Evolutionary conservation across 2,113 vertebrate genomes (phyloP).

Genomic region (Glaucidium brasilianum): DNA sequence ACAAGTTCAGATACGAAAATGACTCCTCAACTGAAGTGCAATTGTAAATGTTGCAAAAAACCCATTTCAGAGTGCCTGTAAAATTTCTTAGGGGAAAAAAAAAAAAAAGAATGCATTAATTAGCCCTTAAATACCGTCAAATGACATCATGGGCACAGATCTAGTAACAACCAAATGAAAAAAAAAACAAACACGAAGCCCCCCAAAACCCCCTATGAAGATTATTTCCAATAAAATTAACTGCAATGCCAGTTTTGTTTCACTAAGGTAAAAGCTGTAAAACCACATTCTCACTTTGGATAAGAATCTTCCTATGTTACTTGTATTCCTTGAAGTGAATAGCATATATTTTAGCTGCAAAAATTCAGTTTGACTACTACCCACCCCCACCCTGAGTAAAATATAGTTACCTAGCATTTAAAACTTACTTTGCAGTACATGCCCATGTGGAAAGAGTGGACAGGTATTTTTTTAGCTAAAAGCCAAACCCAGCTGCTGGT

Average conservation of each 20-base stretch:
- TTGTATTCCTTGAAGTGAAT: not conserved
- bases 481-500: not conserved
- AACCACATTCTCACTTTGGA: not conserved
- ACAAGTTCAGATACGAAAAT: constrained; percentile 1
- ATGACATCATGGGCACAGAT: not conserved
- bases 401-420: not conserved
- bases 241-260: not conserved
- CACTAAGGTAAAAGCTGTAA: not conserved
- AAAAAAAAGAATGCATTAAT: not conserved
- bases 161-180: not conserved
- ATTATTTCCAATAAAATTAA: not conserved
- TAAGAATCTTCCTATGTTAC: not conserved
- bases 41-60: not conserved
- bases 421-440: not conserved
- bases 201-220: not conserved
- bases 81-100: not conserved
- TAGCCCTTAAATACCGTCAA: not conserved
- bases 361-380: not conserved
- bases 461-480: not conserved
- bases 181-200: not conserved
- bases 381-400: not conserved
- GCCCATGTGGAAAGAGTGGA: not conserved
- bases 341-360: not conserved
- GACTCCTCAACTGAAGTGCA: not conserved
- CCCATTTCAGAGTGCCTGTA: not conserved